These are phyloP conservation scores for Epirrhoe tristata DNA, from an alignment of 2,888 invertebrate genomes.

Conservation along the genomic window DNA sequence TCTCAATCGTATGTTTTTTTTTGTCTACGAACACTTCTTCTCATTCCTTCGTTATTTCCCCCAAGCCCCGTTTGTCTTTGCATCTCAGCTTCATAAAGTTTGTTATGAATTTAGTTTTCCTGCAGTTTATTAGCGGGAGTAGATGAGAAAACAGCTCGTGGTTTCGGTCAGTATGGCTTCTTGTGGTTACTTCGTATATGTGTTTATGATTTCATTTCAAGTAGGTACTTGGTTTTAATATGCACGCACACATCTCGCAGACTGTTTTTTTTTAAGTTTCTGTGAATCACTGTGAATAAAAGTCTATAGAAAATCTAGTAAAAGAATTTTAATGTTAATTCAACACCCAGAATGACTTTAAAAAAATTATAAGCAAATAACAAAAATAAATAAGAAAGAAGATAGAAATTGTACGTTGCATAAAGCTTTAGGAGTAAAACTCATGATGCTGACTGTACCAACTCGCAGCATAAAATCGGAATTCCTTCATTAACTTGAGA, in stretches of 20 bases:
- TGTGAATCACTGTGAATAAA: too few relatives aligned
- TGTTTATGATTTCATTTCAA: background rate
- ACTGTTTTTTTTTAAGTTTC: too few relatives aligned
- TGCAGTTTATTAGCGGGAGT: conserved; percentile 31
- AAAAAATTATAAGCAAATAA: too few relatives aligned
- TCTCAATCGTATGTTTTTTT: too few relatives aligned
- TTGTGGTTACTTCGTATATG: conserved; percentile 6
- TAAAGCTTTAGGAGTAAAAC: background rate
- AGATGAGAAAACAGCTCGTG: conserved; percentile 27
- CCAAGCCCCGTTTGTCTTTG: conserved; percentile 48
- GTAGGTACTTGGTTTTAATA: background rate
- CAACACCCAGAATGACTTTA: too few relatives aligned
- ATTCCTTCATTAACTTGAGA: conserved; percentile 66
- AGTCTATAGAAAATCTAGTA: too few relatives aligned
- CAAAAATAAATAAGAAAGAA: too few relatives aligned
- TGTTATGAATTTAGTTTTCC: conserved; percentile 53
- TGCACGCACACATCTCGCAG: too few relatives aligned
- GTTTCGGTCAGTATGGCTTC: conserved; percentile 18
- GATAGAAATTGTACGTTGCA: too few relatives aligned
- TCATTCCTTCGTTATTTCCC: conserved; percentile 47
- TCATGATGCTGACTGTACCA: background rate
- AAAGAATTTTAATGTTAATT: too few relatives aligned
- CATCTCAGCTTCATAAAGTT: conserved; percentile 47
- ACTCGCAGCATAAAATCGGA: conserved; percentile 63
- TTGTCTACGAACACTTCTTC: conserved; percentile 14